Conservation (phyloP, 2,113 vertebrate species). For the Rhinolophus ferrumequinum region DNA sequence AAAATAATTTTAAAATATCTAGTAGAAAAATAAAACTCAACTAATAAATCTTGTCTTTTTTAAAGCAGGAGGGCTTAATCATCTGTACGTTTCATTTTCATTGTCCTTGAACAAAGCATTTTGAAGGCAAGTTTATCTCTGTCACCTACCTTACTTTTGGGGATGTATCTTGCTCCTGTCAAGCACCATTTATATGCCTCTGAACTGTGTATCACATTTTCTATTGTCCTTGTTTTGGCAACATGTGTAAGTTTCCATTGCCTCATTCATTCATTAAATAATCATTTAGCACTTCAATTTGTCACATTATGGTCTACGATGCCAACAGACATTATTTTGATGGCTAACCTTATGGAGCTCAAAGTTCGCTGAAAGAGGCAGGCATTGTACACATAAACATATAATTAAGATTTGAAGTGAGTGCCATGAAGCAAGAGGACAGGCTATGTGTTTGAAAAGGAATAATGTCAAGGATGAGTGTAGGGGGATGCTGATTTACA, state of each 20-base stretch:
- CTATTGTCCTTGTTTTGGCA: neutral
- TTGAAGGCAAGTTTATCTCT: neutral
- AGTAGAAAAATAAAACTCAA: neutral
- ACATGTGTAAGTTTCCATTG: neutral
- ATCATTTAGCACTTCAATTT: neutral
- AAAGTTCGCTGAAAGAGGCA: neutral
- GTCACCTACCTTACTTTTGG: neutral
- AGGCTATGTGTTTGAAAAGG: neutral
- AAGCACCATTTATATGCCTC: neutral
- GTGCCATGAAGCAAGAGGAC: neutral
- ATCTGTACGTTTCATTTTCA: neutral
- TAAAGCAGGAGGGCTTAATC: neutral
- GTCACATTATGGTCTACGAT: neutral
- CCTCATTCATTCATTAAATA: neutral
- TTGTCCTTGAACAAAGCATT: neutral
- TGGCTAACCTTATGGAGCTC: neutral
- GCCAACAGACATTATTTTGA: neutral
- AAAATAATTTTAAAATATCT: neutral
- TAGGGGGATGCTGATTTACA: neutral
- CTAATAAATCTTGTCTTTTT: neutral
- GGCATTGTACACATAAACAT: neutral
- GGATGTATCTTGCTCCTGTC: neutral
- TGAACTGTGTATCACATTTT: neutral
- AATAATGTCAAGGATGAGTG: fast-evolving
- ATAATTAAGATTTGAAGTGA: neutral